Evolutionary conservation across 2,888 invertebrate genomes (phyloP).

Genomic region (Leptinotarsa rubiginosa): DNA sequence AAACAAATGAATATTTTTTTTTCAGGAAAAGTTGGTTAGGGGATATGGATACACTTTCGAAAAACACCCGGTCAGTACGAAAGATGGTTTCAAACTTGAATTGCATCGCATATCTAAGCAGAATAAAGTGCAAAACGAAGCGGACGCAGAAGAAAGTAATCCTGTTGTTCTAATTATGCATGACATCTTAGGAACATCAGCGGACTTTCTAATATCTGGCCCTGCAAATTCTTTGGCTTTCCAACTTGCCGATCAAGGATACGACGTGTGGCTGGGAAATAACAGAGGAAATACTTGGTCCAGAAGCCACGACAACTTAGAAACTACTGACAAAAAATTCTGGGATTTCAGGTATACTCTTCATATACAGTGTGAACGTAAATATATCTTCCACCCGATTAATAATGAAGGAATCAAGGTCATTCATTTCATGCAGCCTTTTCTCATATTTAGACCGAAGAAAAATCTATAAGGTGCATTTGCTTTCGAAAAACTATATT

Average conservation of each 20-base stretch:
- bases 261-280: slow-evolving; percentile 86
- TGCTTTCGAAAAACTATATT: too few relatives aligned
- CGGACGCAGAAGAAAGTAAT: slow-evolving; percentile 83
- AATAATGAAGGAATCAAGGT: too few relatives aligned
- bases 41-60: slow-evolving; percentile 76
- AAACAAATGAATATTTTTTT: too few relatives aligned
- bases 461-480: too few relatives aligned
- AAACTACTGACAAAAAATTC: slow-evolving; percentile 66
- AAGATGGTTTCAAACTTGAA: slow-evolving; percentile 81
- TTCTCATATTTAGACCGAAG: too few relatives aligned
- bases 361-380: too few relatives aligned
- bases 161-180: too few relatives aligned
- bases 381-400: too few relatives aligned
- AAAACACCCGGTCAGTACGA: slow-evolving; percentile 73
- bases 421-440: too few relatives aligned
- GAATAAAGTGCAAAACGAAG: slow-evolving; percentile 67
- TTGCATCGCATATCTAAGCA: slow-evolving; percentile 75
- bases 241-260: slow-evolving; percentile 75
- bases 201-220: slow-evolving; percentile 76
- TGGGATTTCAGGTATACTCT: slow-evolving; percentile 70
- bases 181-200: too few relatives aligned
- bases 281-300: slow-evolving; percentile 80
- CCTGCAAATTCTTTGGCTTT: slow-evolving; percentile 73
- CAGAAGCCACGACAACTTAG: slow-evolving; percentile 68
- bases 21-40: slow-evolving; percentile 37